Conservation (phyloP, 2,888 invertebrate genomes). For the Epistrophe eligans region DNA sequence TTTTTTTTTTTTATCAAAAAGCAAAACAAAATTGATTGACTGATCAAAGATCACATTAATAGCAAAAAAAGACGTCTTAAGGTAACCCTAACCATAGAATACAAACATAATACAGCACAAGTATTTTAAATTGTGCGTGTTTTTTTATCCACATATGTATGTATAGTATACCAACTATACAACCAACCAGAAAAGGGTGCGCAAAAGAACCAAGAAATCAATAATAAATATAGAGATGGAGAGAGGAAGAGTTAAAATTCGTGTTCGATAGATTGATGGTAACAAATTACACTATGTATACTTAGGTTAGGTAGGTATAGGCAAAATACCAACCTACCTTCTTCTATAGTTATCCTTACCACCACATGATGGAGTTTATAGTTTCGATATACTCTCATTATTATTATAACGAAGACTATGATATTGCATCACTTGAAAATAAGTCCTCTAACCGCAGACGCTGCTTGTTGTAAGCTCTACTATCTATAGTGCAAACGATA, state of each 20-base stretch:
- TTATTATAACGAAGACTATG: conserved; percentile 9
- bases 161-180: too few species aligned
- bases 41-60: too few species aligned
- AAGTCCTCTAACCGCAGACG: conserved; percentile 60
- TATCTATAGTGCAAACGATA: conserved; percentile 14
- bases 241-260: conserved; percentile 59
- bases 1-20: too few species aligned
- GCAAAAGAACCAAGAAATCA: conserved; percentile 62
- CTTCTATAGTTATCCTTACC: background rate
- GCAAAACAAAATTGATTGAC: too few species aligned
- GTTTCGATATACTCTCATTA: conserved; percentile 24
- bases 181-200: conserved; percentile 23
- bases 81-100: conserved; percentile 10
- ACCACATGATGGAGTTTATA: background rate
- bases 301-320: background rate
- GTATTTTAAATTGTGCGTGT: conserved; percentile 30
- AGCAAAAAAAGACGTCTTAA: background rate
- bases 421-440: conserved; percentile 61
- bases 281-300: conserved; percentile 75
- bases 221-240: conserved; percentile 34
- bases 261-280: conserved; percentile 76
- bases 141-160: background rate
- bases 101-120: conserved; percentile 29
- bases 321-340: conserved; percentile 52
- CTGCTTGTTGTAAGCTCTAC: background rate